A percentile compares a stretch with the other conserved stretches of the same genome.
Conservation (phyloP, 2,113 vertebrate species). For the Podarcis cretensis region DNA sequence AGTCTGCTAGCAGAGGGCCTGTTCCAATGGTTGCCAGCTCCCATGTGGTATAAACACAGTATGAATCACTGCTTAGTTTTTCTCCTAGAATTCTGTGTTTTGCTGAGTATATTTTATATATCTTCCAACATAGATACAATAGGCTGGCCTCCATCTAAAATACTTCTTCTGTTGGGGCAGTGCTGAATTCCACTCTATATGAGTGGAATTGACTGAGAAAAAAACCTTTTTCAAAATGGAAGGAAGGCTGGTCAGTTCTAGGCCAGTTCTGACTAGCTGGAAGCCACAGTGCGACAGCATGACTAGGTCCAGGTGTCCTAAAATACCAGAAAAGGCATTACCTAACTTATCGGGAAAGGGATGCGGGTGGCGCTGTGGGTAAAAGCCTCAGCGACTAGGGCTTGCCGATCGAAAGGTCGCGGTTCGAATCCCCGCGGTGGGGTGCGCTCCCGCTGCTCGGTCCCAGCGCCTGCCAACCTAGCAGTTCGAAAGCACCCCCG, state of each 20-base stretch:
- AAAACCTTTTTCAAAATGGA: neutral
- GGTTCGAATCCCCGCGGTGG: too few relatives aligned
- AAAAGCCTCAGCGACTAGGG: too few relatives aligned
- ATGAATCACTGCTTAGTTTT: constrained; percentile 33
- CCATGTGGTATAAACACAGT: constrained; percentile 10
- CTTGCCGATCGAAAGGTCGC: too few relatives aligned
- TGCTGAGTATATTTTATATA: neutral
- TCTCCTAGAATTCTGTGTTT: constrained; percentile 14
- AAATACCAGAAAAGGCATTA: too few relatives aligned
- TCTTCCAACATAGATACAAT: constrained; percentile 9
- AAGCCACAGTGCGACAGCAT: neutral
- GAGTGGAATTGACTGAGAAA: neutral
- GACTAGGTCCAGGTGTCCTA: too few relatives aligned
- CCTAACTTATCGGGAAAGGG: too few relatives aligned
- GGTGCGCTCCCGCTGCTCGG: too few relatives aligned
- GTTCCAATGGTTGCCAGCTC: constrained; percentile 26
- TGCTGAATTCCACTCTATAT: neutral
- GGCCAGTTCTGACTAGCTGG: neutral
- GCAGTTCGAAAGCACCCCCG: too few relatives aligned
- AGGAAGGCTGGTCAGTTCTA: neutral
- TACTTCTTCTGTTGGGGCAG: neutral
- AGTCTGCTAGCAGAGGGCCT: constrained; percentile 23
- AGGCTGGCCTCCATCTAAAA: constrained; percentile 32
- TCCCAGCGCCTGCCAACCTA: too few relatives aligned
- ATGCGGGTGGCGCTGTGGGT: too few relatives aligned